Evolutionary conservation across 2,113 vertebrate genomes (phyloP).

Genomic region (Brachionichthys hirsutus): DNA sequence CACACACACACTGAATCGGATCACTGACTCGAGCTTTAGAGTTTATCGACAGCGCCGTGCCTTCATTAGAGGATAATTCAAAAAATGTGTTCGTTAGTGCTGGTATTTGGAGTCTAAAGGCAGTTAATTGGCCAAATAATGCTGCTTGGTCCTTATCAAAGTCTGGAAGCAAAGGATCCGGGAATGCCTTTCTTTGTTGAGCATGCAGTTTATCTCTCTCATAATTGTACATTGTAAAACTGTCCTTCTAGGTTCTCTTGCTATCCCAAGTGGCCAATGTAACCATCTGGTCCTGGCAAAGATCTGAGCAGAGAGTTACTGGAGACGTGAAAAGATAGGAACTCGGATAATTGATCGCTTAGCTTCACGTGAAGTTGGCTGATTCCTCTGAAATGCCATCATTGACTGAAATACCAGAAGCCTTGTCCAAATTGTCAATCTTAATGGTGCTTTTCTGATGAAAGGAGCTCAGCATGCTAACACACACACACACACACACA

Average conservation of each 20-base stretch:
- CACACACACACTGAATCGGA: conserved; percentile 38
- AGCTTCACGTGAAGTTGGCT: conserved; percentile 56
- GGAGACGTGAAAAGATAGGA: conserved; percentile 66
- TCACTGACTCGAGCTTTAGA: conserved; percentile 46
- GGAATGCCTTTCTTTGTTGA: conserved; percentile 74
- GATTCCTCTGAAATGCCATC: conserved; percentile 47
- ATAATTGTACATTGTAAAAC: conserved; percentile 76
- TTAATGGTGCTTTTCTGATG: not conserved
- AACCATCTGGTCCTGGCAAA: conserved; percentile 76
- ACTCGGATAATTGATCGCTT: conserved; percentile 68
- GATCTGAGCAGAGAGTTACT: conserved; percentile 73
- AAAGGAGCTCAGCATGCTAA: not conserved
- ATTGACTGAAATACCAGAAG: conserved; percentile 40
- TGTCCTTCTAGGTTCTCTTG: conserved; percentile 64
- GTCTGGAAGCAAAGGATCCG: conserved; percentile 58
- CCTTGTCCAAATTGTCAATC: conserved; percentile 14
- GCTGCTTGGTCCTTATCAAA: conserved; percentile 66
- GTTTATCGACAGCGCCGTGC: conserved; percentile 47
- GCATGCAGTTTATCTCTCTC: conserved; percentile 70
- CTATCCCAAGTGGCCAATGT: conserved; percentile 70
- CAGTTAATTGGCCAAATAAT: conserved; percentile 67
- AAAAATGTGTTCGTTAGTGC: conserved; percentile 55
- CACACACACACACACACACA: not conserved
- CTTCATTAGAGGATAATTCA: conserved; percentile 47
- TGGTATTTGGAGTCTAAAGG: conserved; percentile 60